Percentiles rank a stretch among this genome's conserved stretches.
phyloP scores from a whole-genome alignment of 2,888 invertebrate genomes.

The Harmothoe impar region DNA sequence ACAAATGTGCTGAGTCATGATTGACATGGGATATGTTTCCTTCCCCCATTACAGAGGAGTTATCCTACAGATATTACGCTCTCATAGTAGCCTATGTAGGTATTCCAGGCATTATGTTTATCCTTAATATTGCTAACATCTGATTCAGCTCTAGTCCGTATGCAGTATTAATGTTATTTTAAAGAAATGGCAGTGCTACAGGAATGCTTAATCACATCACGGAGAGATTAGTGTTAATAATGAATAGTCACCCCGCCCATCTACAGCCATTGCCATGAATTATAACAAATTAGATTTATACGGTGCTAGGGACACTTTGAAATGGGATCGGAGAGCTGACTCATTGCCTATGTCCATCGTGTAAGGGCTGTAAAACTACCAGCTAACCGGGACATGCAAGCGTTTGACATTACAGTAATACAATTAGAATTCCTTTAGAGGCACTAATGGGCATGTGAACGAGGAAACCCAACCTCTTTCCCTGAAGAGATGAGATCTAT shows the following conservation, averaged over 20 bases:
- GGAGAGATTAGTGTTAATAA: too few species aligned
- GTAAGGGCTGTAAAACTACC: background rate
- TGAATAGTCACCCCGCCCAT: too few species aligned
- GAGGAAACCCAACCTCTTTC: too few species aligned
- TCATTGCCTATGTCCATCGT: background rate
- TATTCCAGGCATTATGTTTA: background rate
- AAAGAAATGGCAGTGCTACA: too few species aligned
- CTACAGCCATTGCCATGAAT: background rate
- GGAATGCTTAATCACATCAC: too few species aligned
- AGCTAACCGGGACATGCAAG: background rate
- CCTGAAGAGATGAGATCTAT: too few species aligned
- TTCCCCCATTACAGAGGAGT: background rate
- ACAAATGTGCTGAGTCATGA: constrained; percentile 28
- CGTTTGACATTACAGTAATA: background rate
- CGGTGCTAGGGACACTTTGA: background rate
- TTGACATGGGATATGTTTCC: constrained; percentile 1
- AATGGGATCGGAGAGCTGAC: background rate
- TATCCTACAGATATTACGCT: too few species aligned
- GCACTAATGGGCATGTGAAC: too few species aligned
- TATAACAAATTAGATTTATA: background rate
- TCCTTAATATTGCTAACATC: too few species aligned
- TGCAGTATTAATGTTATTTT: too few species aligned
- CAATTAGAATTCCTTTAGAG: background rate
- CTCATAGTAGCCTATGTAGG: background rate
- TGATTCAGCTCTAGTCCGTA: too few species aligned